Percentiles rank a stretch among this genome's conserved stretches.
Evolutionary conservation across 2,888 invertebrate species (phyloP).

Genomic region (Dolomedes plantarius): DNA sequence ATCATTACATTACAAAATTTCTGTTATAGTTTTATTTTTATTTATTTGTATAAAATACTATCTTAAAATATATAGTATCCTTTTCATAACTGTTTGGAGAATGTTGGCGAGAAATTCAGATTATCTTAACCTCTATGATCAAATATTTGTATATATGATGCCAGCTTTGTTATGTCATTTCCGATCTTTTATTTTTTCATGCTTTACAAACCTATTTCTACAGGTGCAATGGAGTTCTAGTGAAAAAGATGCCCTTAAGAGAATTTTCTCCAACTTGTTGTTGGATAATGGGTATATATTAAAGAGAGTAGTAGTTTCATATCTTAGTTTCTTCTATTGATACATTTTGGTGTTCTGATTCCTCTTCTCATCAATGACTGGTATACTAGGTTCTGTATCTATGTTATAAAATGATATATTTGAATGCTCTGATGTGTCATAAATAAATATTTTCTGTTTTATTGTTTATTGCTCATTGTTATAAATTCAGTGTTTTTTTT

Average conservation of each 20-base stretch:
- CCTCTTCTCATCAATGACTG: neutral
- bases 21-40: too few species aligned
- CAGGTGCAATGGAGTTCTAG: neutral
- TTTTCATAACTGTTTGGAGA: too few species aligned
- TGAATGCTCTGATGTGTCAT: neutral
- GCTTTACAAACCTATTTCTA: neutral
- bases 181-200: neutral
- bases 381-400: constrained; percentile 1
- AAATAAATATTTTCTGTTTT: constrained; percentile 16
- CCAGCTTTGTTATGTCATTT: neutral
- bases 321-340: neutral
- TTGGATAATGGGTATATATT: neutral
- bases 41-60: too few species aligned
- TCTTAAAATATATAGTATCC: too few species aligned
- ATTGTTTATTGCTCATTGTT: neutral
- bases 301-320: neutral
- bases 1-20: too few species aligned
- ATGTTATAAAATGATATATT: neutral
- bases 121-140: neutral
- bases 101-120: too few species aligned
- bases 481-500: too few species aligned
- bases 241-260: neutral
- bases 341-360: neutral
- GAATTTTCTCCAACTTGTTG: neutral
- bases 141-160: neutral